phyloP scores from a whole-genome alignment of 2,888 invertebrate genomes.

The Lacanobia oleracea region DNA sequence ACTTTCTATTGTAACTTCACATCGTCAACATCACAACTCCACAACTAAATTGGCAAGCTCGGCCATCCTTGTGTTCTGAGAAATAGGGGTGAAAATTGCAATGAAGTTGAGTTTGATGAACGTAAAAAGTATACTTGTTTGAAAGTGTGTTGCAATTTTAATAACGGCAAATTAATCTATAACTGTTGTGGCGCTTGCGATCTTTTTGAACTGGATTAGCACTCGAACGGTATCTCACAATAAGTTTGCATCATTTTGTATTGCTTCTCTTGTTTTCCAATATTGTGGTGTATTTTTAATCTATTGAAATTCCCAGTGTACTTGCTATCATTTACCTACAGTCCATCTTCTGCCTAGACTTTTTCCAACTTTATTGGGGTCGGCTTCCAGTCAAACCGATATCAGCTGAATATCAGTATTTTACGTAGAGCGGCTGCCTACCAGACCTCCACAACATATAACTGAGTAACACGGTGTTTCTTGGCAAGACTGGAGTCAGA shows the following conservation, averaged over 20 bases:
- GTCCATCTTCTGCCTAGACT: no score
- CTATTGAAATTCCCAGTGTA: background rate
- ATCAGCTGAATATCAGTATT: no score
- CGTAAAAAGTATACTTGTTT: constrained; percentile 35
- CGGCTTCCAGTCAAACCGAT: no score
- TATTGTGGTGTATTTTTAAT: background rate
- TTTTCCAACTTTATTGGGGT: no score
- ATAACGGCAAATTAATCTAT: constrained; percentile 67
- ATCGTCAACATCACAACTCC: background rate
- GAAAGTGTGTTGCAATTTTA: constrained; percentile 67
- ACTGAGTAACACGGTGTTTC: no score
- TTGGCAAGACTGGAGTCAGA: no score
- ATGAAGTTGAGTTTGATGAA: background rate
- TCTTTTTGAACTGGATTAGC: constrained; percentile 41
- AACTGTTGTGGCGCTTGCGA: constrained; percentile 59
- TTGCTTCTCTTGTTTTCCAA: background rate
- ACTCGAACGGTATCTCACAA: constrained; percentile 55
- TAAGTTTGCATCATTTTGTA: constrained; percentile 7
- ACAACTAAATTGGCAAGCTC: constrained; percentile 14
- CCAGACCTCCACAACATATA: no score
- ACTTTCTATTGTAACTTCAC: constrained; percentile 64
- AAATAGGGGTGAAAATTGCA: constrained; percentile 40
- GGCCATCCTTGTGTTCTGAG: rapidly evolving
- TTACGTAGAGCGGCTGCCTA: no score
- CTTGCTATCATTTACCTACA: no score